phyloP scores from a whole-genome alignment of 2,113 vertebrate genomes.

The Murina feae region DNA sequence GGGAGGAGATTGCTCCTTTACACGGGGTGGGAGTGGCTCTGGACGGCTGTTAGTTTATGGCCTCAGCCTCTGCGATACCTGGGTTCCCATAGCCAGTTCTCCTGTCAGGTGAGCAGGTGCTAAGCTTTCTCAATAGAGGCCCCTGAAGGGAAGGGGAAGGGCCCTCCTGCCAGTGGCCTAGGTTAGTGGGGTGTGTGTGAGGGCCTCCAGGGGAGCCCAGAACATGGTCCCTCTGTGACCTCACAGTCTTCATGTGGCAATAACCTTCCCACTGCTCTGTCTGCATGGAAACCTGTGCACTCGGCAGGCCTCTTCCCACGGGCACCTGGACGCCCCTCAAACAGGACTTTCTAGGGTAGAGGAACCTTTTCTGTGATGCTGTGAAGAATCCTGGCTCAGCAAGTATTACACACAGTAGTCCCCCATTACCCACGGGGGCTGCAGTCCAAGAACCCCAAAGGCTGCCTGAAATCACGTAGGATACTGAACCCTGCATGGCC shows the following conservation, averaged over 20 bases:
- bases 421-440: background rate
- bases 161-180: background rate
- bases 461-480: background rate
- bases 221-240: background rate
- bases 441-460: background rate
- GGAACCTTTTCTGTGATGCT: background rate
- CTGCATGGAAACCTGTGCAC: background rate
- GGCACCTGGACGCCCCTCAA: accelerated
- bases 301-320: background rate
- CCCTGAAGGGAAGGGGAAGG: no score
- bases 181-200: background rate
- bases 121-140: background rate
- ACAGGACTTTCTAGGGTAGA: background rate
- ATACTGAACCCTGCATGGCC: background rate
- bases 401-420: background rate
- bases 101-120: background rate
- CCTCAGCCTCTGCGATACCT: background rate
- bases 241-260: no score
- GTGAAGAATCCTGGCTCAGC: background rate
- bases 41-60: accelerated
- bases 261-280: background rate
- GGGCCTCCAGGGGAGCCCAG: background rate
- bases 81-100: background rate
- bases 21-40: background rate
- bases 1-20: background rate